phyloP scores from a whole-genome alignment of 1,140 invertebrate genomes.

The Phthorimaea operculella region DNA sequence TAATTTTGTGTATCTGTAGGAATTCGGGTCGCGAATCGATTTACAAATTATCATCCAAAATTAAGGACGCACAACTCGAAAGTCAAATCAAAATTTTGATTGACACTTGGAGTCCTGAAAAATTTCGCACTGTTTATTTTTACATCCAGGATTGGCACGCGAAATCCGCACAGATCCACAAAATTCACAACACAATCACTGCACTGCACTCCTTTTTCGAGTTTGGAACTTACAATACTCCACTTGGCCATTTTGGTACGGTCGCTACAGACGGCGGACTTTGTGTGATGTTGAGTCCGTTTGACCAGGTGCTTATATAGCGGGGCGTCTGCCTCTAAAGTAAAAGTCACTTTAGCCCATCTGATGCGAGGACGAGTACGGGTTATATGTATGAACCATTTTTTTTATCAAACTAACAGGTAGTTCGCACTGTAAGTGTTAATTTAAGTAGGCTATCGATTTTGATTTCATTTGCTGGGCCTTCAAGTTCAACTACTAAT shows the following conservation, averaged over 20 bases:
- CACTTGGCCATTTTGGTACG: slow-evolving; percentile 56
- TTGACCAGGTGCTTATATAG: slow-evolving; percentile 48
- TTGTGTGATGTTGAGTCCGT: slow-evolving; percentile 35
- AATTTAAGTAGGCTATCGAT: no score
- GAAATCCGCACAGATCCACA: slow-evolving; percentile 4
- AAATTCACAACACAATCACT: slow-evolving; percentile 30
- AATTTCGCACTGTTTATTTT: no score
- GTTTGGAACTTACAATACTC: slow-evolving; percentile 54
- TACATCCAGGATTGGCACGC: neutral
- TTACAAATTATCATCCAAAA: no score
- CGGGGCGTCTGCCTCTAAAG: slow-evolving; percentile 46
- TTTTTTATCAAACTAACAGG: slow-evolving; percentile 15
- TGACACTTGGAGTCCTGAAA: no score
- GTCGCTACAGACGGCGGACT: slow-evolving; percentile 31
- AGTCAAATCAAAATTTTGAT: no score
- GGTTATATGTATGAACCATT: slow-evolving; percentile 37
- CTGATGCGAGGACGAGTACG: slow-evolving; percentile 45
- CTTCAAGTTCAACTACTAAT: no score
- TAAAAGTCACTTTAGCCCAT: slow-evolving; percentile 48
- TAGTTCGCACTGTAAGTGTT: neutral
- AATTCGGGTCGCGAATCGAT: no score
- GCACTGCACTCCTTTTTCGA: slow-evolving; percentile 30
- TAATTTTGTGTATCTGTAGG: no score
- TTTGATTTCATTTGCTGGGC: no score
- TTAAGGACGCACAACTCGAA: no score